Percentiles rank a stretch among this genome's conserved stretches.
phyloP scores from a whole-genome alignment of 1,140 invertebrate species.

The Plectus sambesii region DNA sequence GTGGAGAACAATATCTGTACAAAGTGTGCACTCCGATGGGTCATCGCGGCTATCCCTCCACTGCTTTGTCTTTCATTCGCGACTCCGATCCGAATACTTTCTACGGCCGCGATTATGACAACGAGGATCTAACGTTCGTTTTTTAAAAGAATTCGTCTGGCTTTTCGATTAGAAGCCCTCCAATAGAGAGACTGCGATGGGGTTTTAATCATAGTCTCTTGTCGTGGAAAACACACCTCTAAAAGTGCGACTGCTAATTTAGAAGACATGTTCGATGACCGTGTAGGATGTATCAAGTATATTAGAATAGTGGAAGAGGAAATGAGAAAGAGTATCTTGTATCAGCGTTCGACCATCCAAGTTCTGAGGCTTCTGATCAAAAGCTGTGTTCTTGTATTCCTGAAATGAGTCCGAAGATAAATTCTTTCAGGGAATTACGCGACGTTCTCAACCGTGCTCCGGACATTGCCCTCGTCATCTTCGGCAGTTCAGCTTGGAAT shows the following conservation, averaged over 20 bases:
- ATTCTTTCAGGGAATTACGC: too few species aligned
- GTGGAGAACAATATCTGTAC: background rate
- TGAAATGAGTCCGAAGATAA: background rate
- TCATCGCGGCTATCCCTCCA: background rate
- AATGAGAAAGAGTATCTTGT: too few species aligned
- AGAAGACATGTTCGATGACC: too few species aligned
- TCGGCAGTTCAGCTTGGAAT: background rate
- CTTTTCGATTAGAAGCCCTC: background rate
- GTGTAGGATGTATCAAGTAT: too few species aligned
- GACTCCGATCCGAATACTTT: background rate
- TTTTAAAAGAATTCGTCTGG: background rate
- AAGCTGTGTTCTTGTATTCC: background rate
- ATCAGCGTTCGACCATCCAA: too few species aligned
- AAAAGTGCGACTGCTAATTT: too few species aligned
- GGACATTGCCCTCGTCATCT: background rate
- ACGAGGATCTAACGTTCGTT: background rate
- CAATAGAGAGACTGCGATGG: background rate
- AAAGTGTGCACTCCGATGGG: background rate
- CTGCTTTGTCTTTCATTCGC: background rate
- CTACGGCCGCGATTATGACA: background rate
- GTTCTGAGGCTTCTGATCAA: too few species aligned
- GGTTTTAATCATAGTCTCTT: too few species aligned
- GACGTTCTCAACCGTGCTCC: background rate
- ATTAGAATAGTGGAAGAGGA: too few species aligned
- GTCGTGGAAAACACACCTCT: too few species aligned